These are phyloP conservation scores for Medauroidea extradentata DNA, from an alignment of 1,140 invertebrate species.

Conservation along the genomic window DNA sequence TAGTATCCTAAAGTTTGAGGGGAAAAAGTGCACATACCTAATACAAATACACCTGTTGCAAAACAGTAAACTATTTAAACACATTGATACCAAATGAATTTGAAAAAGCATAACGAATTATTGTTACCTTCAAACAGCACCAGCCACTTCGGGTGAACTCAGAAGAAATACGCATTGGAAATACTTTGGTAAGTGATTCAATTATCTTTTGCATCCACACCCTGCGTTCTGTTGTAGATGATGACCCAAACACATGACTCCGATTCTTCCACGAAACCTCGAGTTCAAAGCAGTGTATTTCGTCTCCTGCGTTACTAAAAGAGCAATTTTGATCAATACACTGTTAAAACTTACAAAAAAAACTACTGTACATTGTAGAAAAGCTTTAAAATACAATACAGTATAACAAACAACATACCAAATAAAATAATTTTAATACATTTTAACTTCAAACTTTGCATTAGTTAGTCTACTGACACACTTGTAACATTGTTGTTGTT, in stretches of 20 bases:
- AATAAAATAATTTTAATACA: not conserved
- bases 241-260: slow-evolving; percentile 50
- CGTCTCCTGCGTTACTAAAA: slow-evolving; percentile 49
- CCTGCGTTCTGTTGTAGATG: slow-evolving; percentile 50
- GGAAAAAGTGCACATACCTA: no score
- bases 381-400: not conserved
- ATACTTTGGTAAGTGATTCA: slow-evolving; percentile 54
- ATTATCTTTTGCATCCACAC: slow-evolving; percentile 65
- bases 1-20: no score
- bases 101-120: no score
- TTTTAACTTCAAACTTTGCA: no score
- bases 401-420: not conserved
- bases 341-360: slow-evolving; percentile 10
- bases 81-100: no score
- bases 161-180: slow-evolving; percentile 53
- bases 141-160: slow-evolving; percentile 60
- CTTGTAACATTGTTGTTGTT: no score
- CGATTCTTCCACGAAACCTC: slow-evolving; percentile 43
- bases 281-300: slow-evolving; percentile 55
- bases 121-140: slow-evolving; percentile 61
- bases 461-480: no score
- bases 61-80: no score
- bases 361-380: not conserved
- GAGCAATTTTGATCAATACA: slow-evolving; percentile 1
- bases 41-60: no score